Conservation (phyloP, 2,888 invertebrate species). For the Colletes collaris region DNA sequence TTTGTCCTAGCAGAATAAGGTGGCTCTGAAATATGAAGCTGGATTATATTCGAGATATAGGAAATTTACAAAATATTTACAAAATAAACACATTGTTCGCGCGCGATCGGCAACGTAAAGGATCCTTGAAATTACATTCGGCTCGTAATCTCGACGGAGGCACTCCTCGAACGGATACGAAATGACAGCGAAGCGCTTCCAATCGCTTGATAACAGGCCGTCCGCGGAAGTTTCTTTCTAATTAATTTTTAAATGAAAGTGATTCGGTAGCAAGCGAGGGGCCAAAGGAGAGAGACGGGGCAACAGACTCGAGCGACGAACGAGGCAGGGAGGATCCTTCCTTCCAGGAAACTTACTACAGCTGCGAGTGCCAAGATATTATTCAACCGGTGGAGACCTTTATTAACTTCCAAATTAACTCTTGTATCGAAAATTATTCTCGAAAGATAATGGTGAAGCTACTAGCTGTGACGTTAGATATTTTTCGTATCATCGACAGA, state of each 20-base stretch:
- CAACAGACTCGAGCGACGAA: constrained; percentile 12
- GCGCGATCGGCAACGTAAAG: not conserved
- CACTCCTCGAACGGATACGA: constrained; percentile 1
- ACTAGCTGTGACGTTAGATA: constrained; percentile 4
- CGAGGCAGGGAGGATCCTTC: constrained; percentile 27
- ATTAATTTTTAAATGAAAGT: constrained; percentile 70
- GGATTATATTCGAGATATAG: no score
- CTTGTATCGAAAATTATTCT: constrained; percentile 62
- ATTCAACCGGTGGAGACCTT: constrained; percentile 57
- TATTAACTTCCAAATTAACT: constrained; percentile 67
- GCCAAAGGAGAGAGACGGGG: constrained; percentile 1
- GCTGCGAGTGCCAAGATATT: constrained; percentile 62
- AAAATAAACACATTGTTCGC: no score
- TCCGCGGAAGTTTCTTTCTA: constrained; percentile 58
- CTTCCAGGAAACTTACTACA: constrained; percentile 58
- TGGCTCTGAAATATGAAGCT: no score
- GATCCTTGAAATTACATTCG: not conserved
- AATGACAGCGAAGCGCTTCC: constrained; percentile 15
- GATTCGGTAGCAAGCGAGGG: constrained; percentile 30
- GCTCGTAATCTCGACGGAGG: constrained; percentile 9
- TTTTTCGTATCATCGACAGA: not conserved
- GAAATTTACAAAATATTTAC: no score
- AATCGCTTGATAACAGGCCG: constrained; percentile 48
- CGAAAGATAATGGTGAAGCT: constrained; percentile 26
- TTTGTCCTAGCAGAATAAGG: no score